Conservation (phyloP, 35 echinoderm and acorn worm genomes). For the Apostichopus parvimensis region DNA sequence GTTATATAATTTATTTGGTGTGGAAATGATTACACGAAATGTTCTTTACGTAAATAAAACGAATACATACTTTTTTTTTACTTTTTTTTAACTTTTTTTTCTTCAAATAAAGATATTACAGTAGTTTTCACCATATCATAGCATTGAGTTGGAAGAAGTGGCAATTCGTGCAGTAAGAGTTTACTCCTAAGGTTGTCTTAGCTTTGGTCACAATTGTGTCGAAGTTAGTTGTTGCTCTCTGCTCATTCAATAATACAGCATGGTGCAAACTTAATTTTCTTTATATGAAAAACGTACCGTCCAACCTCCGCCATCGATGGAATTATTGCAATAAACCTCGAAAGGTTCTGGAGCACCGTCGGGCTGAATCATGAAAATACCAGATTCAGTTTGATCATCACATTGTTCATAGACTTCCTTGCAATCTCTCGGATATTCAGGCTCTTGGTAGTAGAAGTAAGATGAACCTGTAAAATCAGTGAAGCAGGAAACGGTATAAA, state of each 20-base stretch:
- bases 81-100: too few species aligned
- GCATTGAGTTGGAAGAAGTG: background rate
- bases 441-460: conserved; percentile 30
- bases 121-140: background rate
- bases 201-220: too few species aligned
- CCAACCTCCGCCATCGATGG: background rate
- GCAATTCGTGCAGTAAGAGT: too few species aligned
- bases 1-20: background rate
- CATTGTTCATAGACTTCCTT: conserved; percentile 24
- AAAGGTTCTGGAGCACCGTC: background rate
- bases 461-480: conserved; percentile 2
- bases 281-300: background rate
- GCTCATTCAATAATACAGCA: background rate
- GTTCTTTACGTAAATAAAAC: background rate
- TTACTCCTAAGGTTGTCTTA: too few species aligned
- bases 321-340: background rate
- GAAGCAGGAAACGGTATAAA: too few species aligned
- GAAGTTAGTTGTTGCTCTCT: background rate
- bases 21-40: background rate
- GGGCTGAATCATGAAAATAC: background rate
- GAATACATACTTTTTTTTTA: background rate
- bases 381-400: background rate
- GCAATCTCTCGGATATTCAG: conserved; percentile 23
- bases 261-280: background rate
- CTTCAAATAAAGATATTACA: background rate